phyloP scores from a whole-genome alignment of 2,113 vertebrate genomes.

The Mustela lutreola region DNA sequence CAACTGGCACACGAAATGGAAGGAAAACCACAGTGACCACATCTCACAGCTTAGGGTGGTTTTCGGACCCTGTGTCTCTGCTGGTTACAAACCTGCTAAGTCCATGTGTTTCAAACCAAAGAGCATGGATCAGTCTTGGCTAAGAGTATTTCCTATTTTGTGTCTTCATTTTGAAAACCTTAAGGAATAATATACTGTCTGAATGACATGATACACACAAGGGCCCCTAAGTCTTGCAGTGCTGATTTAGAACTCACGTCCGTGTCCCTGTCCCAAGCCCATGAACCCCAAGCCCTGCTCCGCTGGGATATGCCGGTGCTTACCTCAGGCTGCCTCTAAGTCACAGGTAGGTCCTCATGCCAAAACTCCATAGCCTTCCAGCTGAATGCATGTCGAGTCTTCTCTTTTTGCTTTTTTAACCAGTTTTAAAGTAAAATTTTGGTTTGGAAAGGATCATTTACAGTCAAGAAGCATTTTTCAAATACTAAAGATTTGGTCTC shows the following conservation, averaged over 20 bases:
- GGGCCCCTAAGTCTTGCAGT: rapidly evolving
- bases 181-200: not conserved
- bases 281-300: not conserved
- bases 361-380: not conserved
- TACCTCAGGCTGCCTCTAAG: not conserved
- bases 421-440: not conserved
- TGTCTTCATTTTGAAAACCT: not conserved
- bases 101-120: not conserved
- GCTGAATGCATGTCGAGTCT: no score
- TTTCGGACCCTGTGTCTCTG: not conserved
- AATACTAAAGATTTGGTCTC: not conserved
- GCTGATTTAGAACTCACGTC: not conserved
- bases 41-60: not conserved
- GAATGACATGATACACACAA: not conserved
- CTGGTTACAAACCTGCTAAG: not conserved
- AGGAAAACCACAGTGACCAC: not conserved
- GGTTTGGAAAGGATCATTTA: not conserved
- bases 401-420: not conserved
- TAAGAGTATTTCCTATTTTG: not conserved
- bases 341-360: rapidly evolving
- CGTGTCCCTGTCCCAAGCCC: rapidly evolving
- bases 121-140: not conserved
- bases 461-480: not conserved
- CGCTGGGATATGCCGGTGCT: rapidly evolving
- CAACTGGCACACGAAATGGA: not conserved